Conservation (phyloP, 2,888 invertebrate species). For the Tolmerus cingulatus region DNA sequence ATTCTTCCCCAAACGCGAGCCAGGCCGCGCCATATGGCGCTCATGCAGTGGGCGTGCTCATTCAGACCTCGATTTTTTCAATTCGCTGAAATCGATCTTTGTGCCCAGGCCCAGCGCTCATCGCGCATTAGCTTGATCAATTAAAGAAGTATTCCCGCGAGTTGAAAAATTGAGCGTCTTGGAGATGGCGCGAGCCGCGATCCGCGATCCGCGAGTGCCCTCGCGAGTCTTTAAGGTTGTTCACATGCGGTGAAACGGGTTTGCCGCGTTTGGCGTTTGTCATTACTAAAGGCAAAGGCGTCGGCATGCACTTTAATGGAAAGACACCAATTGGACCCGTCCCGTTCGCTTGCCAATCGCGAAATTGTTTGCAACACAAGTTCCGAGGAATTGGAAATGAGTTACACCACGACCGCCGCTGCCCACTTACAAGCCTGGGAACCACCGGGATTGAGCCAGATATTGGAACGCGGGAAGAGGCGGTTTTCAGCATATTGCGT, state of each 20-base stretch:
- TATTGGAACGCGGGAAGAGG: not conserved
- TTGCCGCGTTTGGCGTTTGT: conserved; percentile 6
- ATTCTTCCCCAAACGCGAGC: not conserved
- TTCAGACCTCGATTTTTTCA: not conserved
- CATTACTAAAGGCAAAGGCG: not conserved
- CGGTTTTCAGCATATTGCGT: not conserved
- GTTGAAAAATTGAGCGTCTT: not conserved
- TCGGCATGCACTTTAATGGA: not conserved
- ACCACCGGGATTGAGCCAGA: not conserved
- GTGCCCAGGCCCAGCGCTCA: not conserved
- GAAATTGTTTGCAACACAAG: conserved; percentile 10
- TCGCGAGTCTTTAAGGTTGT: conserved; percentile 4
- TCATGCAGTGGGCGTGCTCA: not conserved
- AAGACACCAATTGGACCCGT: not conserved
- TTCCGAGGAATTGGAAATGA: conserved; percentile 7
- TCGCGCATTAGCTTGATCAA: not conserved
- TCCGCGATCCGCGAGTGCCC: not conserved
- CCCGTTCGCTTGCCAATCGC: not conserved
- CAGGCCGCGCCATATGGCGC: not conserved
- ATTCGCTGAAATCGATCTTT: not conserved
- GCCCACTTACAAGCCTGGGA: not conserved
- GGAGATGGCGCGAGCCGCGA: not conserved
- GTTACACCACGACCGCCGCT: not conserved
- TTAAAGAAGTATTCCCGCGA: not conserved
- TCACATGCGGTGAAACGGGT: conserved; percentile 9